phyloP scores from a whole-genome alignment of 1,140 invertebrate species.

The Drosophila gunungcola region DNA sequence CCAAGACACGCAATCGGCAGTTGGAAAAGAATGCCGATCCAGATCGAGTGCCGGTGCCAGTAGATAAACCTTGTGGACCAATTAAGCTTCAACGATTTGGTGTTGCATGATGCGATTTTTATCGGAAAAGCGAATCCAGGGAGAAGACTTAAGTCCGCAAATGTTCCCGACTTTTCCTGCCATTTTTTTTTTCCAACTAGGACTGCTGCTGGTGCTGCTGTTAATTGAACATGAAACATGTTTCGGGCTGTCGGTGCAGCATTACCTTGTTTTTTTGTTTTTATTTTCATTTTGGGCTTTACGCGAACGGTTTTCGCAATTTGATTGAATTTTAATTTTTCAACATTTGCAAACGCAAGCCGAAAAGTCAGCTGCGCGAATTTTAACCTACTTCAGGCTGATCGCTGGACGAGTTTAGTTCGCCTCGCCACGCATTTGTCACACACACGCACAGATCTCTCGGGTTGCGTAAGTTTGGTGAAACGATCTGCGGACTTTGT shows the following conservation, averaged over 20 bases:
- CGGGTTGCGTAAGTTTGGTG: conserved; percentile 48
- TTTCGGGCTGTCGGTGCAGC: conserved; percentile 33
- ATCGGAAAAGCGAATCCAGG: conserved; percentile 18
- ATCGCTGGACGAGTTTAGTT: conserved; percentile 63
- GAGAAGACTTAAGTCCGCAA: conserved; percentile 14
- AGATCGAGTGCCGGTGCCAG: conserved; percentile 22
- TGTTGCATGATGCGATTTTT: conserved; percentile 39
- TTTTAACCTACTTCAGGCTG: conserved; percentile 69
- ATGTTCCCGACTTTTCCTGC: conserved; percentile 27
- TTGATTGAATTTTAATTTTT: conserved; percentile 76
- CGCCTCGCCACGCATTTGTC: conserved; percentile 61
- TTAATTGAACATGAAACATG: conserved; percentile 64
- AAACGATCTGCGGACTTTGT: conserved; percentile 24
- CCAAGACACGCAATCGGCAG: conserved; percentile 41
- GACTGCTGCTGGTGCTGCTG: conserved; percentile 14
- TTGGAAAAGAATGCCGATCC: conserved; percentile 49
- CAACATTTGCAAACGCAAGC: conserved; percentile 57
- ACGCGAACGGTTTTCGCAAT: conserved; percentile 59
- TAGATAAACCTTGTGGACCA: conserved; percentile 35
- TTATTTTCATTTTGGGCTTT: conserved; percentile 47
- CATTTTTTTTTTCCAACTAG: conserved; percentile 15
- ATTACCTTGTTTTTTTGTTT: not conserved
- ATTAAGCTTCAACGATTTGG: conserved; percentile 31
- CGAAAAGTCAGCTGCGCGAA: conserved; percentile 57
- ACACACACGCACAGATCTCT: conserved; percentile 49